Conservation (phyloP, 2,888 invertebrate species). For the Euphydryas editha region DNA sequence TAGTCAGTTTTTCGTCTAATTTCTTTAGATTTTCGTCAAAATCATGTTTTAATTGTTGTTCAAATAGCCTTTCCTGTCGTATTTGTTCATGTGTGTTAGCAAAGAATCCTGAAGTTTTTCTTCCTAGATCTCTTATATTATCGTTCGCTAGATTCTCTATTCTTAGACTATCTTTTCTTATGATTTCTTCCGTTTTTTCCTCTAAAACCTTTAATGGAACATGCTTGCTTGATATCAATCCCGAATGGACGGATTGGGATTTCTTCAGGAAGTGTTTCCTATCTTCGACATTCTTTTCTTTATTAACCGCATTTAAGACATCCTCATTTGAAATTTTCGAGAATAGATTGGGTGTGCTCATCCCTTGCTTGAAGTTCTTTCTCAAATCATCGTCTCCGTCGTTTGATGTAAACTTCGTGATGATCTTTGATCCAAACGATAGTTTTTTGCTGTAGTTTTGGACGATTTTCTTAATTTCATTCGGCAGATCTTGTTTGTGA, state of each 20-base stretch:
- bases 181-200: slow-evolving; percentile 71
- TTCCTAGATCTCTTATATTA: slow-evolving; percentile 62
- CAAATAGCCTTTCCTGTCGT: slow-evolving; percentile 84
- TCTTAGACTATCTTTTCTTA: slow-evolving; percentile 64
- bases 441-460: slow-evolving; percentile 81
- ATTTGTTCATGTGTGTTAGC: slow-evolving; percentile 88
- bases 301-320: slow-evolving; percentile 53
- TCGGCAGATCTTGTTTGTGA: slow-evolving; percentile 87
- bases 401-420: slow-evolving; percentile 66
- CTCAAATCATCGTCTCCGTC: slow-evolving; percentile 67
- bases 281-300: slow-evolving; percentile 51
- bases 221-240: slow-evolving; percentile 63
- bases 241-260: slow-evolving; percentile 75
- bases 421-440: slow-evolving; percentile 74
- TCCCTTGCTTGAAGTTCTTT: slow-evolving; percentile 64
- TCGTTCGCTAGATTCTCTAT: slow-evolving; percentile 71
- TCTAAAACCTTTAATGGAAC: slow-evolving; percentile 80
- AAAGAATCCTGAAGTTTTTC: slow-evolving; percentile 81
- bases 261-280: slow-evolving; percentile 70
- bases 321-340: slow-evolving; percentile 65
- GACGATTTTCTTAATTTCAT: slow-evolving; percentile 89
- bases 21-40: slow-evolving; percentile 75
- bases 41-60: slow-evolving; percentile 74
- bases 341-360: slow-evolving; percentile 75
- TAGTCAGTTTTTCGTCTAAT: slow-evolving; percentile 61